Conservation (phyloP, 92 coral and sea anemone genomes). For the Parazoanthus swiftii region DNA sequence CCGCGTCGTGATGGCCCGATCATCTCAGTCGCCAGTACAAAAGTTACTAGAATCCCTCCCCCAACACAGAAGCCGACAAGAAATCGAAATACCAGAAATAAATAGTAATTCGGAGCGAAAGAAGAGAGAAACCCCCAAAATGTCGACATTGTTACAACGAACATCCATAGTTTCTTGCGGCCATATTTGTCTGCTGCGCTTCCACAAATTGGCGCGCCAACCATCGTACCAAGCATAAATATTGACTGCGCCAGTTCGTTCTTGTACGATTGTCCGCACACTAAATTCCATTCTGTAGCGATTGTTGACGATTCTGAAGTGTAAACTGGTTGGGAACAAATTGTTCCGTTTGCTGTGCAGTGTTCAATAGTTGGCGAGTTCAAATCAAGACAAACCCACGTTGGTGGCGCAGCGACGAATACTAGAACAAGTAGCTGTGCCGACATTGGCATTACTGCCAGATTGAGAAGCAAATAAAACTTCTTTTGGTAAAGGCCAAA, state of each 20-base stretch:
- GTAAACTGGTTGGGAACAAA: slow-evolving; percentile 59
- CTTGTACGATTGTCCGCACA: slow-evolving; percentile 84
- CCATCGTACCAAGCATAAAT: slow-evolving; percentile 76
- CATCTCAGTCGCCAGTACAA: slow-evolving; percentile 81
- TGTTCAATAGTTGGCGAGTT: slow-evolving; percentile 20
- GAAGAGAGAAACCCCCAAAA: slow-evolving; percentile 68
- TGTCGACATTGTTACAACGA: slow-evolving; percentile 49
- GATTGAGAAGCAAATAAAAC: slow-evolving; percentile 57
- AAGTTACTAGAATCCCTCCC: slow-evolving; percentile 68
- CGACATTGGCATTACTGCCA: slow-evolving; percentile 57
- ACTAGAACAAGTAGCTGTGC: slow-evolving; percentile 78
- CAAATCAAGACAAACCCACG: slow-evolving; percentile 72
- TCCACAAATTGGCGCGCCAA: slow-evolving; percentile 80
- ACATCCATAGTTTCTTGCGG: slow-evolving; percentile 65
- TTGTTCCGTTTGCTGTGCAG: slow-evolving; percentile 55
- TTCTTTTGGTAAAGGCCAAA: slow-evolving; percentile 83
- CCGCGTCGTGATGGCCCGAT: slow-evolving; percentile 86
- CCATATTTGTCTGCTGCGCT: slow-evolving; percentile 79
- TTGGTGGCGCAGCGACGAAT: slow-evolving; percentile 81
- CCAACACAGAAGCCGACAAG: slow-evolving; percentile 75
- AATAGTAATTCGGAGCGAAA: slow-evolving; percentile 72
- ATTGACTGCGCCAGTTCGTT: slow-evolving; percentile 81
- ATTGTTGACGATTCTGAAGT: slow-evolving; percentile 80
- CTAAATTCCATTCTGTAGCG: slow-evolving; percentile 82
- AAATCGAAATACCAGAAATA: slow-evolving; percentile 69